These are phyloP conservation scores for Drosophila anomalata DNA, from an alignment of 2,888 invertebrate genomes.

Conservation along the genomic window DNA sequence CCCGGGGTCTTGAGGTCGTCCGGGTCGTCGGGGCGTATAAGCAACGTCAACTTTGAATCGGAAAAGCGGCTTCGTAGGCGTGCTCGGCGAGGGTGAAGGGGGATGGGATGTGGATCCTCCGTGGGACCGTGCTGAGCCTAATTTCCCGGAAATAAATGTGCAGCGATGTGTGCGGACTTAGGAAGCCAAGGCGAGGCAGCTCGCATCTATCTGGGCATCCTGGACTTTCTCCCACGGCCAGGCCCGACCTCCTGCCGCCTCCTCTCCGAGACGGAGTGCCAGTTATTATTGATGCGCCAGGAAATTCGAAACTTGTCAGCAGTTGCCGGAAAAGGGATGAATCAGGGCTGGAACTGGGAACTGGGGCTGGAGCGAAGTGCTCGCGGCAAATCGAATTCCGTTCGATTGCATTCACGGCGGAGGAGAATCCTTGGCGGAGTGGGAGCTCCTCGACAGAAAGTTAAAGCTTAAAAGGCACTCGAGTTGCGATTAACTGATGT, in stretches of 20 bases:
- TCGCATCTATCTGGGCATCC: constrained; percentile 32
- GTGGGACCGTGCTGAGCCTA: constrained; percentile 58
- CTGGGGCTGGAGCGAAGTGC: constrained; percentile 8
- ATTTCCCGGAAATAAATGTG: constrained; percentile 79
- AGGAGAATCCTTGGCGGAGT: not conserved
- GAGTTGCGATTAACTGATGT: not conserved
- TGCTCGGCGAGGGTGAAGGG: constrained; percentile 14
- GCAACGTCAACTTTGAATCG: constrained; percentile 51
- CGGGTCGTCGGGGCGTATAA: constrained; percentile 55
- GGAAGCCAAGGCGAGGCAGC: constrained; percentile 50
- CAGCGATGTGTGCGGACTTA: constrained; percentile 70
- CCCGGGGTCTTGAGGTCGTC: constrained; percentile 7
- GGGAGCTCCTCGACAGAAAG: not conserved
- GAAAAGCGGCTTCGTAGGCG: constrained; percentile 46
- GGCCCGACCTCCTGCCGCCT: constrained; percentile 6
- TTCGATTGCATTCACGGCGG: constrained; percentile 27
- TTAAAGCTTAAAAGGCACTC: constrained; percentile 11
- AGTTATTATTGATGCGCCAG: constrained; percentile 55
- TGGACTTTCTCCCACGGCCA: constrained; percentile 5
- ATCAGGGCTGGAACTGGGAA: not conserved
- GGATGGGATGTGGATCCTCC: constrained; percentile 4
- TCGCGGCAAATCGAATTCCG: constrained; percentile 63
- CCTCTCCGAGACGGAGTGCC: constrained; percentile 21
- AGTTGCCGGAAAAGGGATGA: constrained; percentile 30
- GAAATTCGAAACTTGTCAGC: constrained; percentile 73